Conservation (phyloP, 2,888 invertebrate genomes). For the Heliconius erato region DNA sequence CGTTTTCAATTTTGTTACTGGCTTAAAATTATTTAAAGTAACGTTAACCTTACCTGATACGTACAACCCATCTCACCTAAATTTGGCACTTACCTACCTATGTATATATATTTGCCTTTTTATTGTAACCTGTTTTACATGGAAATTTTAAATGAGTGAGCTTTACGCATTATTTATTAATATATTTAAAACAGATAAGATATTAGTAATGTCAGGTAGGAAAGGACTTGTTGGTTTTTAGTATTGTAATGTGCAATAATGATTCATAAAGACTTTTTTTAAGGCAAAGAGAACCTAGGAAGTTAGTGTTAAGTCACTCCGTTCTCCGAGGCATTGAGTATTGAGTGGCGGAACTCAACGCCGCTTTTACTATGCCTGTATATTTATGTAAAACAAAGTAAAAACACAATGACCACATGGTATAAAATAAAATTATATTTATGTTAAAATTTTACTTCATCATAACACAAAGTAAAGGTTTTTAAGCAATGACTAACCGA, state of each 20-base stretch:
- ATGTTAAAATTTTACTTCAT: background rate
- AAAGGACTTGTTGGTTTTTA: background rate
- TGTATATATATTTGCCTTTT: conserved; percentile 1
- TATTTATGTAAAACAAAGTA: background rate
- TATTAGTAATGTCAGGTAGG: conserved; percentile 5
- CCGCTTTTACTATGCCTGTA: too few species aligned
- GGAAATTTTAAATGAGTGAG: conserved; percentile 10
- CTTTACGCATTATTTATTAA: background rate
- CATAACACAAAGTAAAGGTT: background rate
- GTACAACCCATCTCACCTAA: conserved; percentile 10
- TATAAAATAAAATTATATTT: background rate
- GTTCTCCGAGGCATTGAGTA: too few species aligned
- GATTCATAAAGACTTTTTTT: background rate
- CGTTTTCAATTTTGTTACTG: conserved; percentile 14
- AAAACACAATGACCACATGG: background rate
- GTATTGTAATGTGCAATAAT: background rate
- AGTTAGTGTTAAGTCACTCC: too few species aligned
- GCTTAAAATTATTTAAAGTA: conserved; percentile 18
- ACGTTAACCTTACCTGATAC: background rate
- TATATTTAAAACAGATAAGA: conserved; percentile 2
- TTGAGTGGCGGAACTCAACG: too few species aligned
- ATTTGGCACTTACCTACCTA: conserved; percentile 22
- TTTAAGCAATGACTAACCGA: background rate
- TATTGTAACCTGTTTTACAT: conserved; percentile 18
- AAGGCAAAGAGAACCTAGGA: too few species aligned